phyloP scores from a whole-genome alignment of 2,888 invertebrate genomes.

The Allolobophora icterica region DNA sequence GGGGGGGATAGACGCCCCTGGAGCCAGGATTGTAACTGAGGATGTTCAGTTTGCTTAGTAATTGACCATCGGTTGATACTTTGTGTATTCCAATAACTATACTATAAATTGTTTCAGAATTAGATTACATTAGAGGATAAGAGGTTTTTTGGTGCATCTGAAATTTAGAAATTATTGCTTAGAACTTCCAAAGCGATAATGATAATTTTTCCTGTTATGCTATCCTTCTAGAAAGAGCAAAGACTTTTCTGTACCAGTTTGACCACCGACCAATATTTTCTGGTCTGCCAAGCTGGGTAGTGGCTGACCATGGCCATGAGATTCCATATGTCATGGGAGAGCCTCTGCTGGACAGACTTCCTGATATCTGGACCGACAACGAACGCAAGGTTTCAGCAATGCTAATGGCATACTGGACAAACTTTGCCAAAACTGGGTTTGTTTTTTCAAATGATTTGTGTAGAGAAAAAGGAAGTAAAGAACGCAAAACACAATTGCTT shows the following conservation, averaged over 20 bases:
- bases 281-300: slow-evolving; percentile 38
- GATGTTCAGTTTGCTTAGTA: neutral
- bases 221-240: slow-evolving; percentile 20
- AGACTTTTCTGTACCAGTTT: slow-evolving; percentile 40
- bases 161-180: no score
- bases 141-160: no score
- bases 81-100: neutral
- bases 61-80: neutral
- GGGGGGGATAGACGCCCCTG: no score
- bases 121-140: no score
- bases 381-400: slow-evolving; percentile 76
- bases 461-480: neutral
- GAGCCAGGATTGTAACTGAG: neutral
- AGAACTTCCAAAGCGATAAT: neutral
- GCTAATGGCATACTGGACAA: slow-evolving; percentile 80
- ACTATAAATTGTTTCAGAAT: no score
- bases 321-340: slow-evolving; percentile 76
- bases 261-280: slow-evolving; percentile 37
- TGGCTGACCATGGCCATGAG: slow-evolving; percentile 53
- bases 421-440: slow-evolving; percentile 56
- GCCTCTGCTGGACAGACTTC: slow-evolving; percentile 80
- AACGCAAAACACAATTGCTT: neutral
- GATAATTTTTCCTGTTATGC: neutral
- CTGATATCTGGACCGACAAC: slow-evolving; percentile 82
- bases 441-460: neutral